Base-by-base conservation (phyloP, 1,140 invertebrate genomes). In the Heliothis virescens region DNA sequence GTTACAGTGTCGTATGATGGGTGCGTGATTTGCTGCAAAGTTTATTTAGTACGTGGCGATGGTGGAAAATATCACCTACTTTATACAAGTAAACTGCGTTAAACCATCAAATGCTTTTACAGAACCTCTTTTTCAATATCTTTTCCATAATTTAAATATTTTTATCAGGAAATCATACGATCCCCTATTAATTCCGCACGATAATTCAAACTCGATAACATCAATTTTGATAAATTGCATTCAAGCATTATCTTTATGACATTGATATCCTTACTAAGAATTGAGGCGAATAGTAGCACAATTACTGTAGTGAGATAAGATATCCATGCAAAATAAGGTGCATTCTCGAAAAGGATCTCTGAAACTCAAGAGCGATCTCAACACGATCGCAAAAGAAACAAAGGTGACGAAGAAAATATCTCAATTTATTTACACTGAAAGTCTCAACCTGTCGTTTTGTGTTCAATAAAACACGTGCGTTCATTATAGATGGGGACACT, bases 401-500 rank as follows among this genome's bases (percentile, higher is more conserved):
- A 41, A 41, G 9, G 4, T 7, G 34, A 41, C 34, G 9, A 9
- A 5, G 9, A 67, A 21, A 67, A 60, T 13, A 1, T 67, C 18
- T 11, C 12, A 16, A 48, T 48, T 18, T 48, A 16, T 41, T 16
- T 48, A 12, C 63, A 21, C 11, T 67, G 0, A 67, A 67, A 50
- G 16, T n/a, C n/a, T 4, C 34, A n/a, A 63, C 7, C 10, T 59
- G 62, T 12, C 62, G 34, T 48, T 48, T 67, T 4, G 16, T 21
- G 1, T 48, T 48, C 41, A 21, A 10, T 65, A 67, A 67, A 48
- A 67, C 62, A 41, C 16, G 11, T 48, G 41, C 41, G 34, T 26
- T 57, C 18, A 55, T 72, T n/a, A 72, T 16, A 72, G 21, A 55
- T 29, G 50, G 29, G 52, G 29, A 55, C 11, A 55, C 52, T 16